These are phyloP conservation scores for Carollia perspicillata DNA, from an alignment of 2,113 vertebrate species.

Conservation along the genomic window DNA sequence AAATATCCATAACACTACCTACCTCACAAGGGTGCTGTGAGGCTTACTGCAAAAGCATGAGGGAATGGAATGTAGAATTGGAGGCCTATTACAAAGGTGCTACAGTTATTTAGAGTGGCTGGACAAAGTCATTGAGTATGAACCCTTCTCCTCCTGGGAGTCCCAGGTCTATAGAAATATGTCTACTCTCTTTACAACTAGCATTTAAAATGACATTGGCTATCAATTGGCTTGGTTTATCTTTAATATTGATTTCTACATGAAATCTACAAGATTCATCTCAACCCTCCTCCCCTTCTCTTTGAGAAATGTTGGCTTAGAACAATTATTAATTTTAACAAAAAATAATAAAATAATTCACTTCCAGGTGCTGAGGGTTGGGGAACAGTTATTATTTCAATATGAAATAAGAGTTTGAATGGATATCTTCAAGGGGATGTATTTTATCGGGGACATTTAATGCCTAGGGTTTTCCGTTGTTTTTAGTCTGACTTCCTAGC, in stretches of 20 bases:
- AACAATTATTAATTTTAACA: slow-evolving; percentile 40
- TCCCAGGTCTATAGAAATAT: neutral
- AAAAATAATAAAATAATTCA: slow-evolving; percentile 14
- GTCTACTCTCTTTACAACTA: neutral
- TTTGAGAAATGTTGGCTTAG: slow-evolving; percentile 8
- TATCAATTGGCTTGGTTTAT: neutral
- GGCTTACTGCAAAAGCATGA: slow-evolving; percentile 41
- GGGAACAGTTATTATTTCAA: neutral
- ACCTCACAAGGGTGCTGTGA: slow-evolving; percentile 75
- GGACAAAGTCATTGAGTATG: neutral
- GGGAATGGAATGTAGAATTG: neutral
- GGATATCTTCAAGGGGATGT: slow-evolving; percentile 17
- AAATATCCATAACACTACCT: slow-evolving; percentile 64
- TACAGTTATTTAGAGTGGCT: neutral
- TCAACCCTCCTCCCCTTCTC: neutral
- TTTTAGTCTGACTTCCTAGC: slow-evolving; percentile 60
- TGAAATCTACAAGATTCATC: slow-evolving; percentile 9
- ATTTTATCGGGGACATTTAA: slow-evolving; percentile 56
- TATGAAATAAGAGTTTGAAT: slow-evolving; percentile 62
- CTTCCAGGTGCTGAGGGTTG: neutral
- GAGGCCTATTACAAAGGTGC: slow-evolving; percentile 21
- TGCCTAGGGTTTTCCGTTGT: slow-evolving; percentile 61
- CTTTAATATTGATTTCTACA: neutral
- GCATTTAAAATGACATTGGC: neutral
- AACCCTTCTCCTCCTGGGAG: neutral